A percentile compares a stretch with the other conserved stretches of the same genome.
Evolutionary conservation across 2,113 vertebrate species (phyloP).

Genomic region (Synodontis membranacea): DNA sequence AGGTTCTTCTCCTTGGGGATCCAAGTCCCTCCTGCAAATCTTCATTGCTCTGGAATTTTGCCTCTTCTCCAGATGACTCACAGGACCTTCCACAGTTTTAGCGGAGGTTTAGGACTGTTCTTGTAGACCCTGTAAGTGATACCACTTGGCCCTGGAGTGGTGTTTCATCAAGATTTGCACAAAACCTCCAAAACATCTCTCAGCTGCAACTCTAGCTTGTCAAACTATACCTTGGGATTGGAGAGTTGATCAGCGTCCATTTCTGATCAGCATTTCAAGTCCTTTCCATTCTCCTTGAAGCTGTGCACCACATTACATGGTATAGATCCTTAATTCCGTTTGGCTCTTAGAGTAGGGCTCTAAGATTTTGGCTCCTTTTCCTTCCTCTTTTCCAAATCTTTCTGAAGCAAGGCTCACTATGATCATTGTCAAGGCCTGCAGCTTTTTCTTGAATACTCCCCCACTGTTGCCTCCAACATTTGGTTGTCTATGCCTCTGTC

Average conservation of each 20-base stretch:
- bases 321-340: neutral
- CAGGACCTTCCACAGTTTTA: neutral
- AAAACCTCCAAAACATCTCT: neutral
- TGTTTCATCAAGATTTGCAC: neutral
- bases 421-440: neutral
- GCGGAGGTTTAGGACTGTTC: neutral
- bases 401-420: neutral
- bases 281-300: neutral
- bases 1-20: neutral
- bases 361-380: neutral
- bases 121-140: neutral
- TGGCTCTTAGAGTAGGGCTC: neutral
- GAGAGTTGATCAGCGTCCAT: too few relatives aligned
- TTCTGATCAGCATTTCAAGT: neutral
- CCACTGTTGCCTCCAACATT: neutral
- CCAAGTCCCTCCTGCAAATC: neutral
- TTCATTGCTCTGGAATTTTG: slow-evolving; percentile 1
- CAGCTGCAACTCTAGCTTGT: neutral
- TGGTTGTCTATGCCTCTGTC: neutral
- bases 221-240: neutral
- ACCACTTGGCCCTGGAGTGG: neutral
- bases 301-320: neutral
- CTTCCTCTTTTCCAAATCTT: neutral
- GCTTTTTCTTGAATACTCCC: neutral
- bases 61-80: neutral